Evolutionary conservation across 2,888 invertebrate genomes (phyloP), one percentile per base, ranked within the genome.

Genomic region (Notodonta ziczac): DNA sequence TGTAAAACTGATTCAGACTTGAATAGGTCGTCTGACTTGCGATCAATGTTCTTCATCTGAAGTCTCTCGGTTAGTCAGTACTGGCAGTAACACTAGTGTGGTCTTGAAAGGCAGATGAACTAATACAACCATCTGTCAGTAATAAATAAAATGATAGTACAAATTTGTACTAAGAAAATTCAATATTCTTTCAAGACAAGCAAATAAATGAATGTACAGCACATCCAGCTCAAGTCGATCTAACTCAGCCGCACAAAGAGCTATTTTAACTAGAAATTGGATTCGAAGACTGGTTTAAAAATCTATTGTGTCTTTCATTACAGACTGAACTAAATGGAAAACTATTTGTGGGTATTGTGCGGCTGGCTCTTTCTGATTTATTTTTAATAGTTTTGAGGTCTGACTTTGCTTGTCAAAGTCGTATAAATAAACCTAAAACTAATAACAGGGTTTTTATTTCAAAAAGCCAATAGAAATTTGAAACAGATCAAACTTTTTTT

Each of bases 61-160:
- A 35, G 7, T 35, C 35, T 35, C 4, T 35, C 4, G 35, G 35
- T 42, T 12, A n/a, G n/a, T n/a, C n/a, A n/a, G n/a, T n/a, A 24
- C 24, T 24, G 24, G 24, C 24, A 2, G 24, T 24, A 24, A 24
- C 24, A 24, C 24, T 24, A 24, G 24, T 24, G 24, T 1, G 24
- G 24, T 24, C 24, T 24, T 24, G 24, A 24, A 24, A 24, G 24
- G 24, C 24, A 24, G 24, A 24, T 24, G 24, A 24, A 24, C 24
- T 24, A 24, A 24, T 24, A 24, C 1, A 24, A 24, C 24, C 2
- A 42, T 42, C 81, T 83, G 80, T 74, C 73, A 77, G 76, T 67
- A 46, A n/a, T 46, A 46, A n/a, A n/a, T 46, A 46, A 46, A 13
- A 46, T n/a, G n/a, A 2, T 46, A n/a, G n/a, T 5, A 46, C 13